These are phyloP conservation scores for Lateolabrax maculatus DNA, from an alignment of 2,797 vertebrate genomes.

Conservation along the genomic window DNA sequence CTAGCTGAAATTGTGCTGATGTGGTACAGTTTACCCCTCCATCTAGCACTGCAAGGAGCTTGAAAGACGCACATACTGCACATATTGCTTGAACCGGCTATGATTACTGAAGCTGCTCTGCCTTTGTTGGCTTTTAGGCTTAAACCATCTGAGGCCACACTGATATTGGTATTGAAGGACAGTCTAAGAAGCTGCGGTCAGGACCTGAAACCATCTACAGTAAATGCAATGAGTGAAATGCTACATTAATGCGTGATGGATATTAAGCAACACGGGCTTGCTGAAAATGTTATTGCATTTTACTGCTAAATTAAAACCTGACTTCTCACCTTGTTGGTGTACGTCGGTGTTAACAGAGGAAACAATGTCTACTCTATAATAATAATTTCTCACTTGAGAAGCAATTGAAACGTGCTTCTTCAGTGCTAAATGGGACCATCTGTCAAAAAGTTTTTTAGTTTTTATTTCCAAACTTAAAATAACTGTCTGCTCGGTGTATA, in stretches of 20 bases:
- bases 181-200: conserved; percentile 4
- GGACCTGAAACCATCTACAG: conserved; percentile 11
- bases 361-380: neutral
- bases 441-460: neutral
- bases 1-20: conserved; percentile 44
- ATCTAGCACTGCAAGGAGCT: conserved; percentile 34
- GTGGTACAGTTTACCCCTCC: conserved; percentile 16
- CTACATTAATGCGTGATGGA: neutral
- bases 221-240: neutral
- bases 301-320: conserved; percentile 14
- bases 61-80: conserved; percentile 46
- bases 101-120: conserved; percentile 46
- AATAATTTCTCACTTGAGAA: neutral
- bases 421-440: neutral
- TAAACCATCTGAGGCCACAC: conserved; percentile 38
- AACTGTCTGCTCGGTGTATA: too few species aligned
- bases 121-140: conserved; percentile 42
- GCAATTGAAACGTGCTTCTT: neutral
- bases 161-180: conserved; percentile 30
- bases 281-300: neutral
- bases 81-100: conserved; percentile 33
- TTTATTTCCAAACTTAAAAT: neutral
- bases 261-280: neutral
- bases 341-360: neutral
- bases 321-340: neutral